Percentiles rank a stretch among this genome's conserved stretches.
Evolutionary conservation across 2,113 vertebrate genomes (phyloP).

Genomic region (Opisthocomus hoazin): DNA sequence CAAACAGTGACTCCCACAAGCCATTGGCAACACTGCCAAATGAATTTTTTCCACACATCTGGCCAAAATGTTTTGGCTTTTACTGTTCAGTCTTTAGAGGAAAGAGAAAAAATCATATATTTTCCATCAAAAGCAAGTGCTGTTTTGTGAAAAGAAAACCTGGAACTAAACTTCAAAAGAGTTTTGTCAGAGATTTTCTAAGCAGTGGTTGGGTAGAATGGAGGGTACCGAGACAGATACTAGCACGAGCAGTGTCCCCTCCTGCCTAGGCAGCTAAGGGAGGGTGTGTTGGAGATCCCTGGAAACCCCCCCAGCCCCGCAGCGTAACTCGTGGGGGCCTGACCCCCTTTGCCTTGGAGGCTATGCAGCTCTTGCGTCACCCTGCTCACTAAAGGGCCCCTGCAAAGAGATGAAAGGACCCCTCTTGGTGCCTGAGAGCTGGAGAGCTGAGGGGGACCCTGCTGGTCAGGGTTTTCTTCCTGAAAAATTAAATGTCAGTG

Average conservation of each 20-base stretch:
- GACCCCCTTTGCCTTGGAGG: neutral
- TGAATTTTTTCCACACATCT: neutral
- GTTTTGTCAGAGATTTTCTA: neutral
- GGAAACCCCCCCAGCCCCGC: neutral
- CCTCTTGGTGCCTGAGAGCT: neutral
- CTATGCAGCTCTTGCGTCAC: fast-evolving
- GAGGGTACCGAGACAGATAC: neutral
- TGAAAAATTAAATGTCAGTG: neutral
- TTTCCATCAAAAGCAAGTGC: neutral
- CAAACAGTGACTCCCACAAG: conserved; percentile 9
- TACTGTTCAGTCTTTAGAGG: neutral
- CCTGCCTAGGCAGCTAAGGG: neutral
- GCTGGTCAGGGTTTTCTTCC: neutral
- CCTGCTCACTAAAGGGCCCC: neutral
- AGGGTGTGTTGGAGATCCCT: neutral
- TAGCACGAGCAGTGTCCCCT: fast-evolving
- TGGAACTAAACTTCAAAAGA: neutral
- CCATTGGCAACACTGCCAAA: neutral
- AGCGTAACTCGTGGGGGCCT: fast-evolving
- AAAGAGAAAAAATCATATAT: neutral
- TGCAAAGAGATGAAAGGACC: neutral
- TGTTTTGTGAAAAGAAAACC: neutral
- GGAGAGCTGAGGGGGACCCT: neutral
- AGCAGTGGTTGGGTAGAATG: neutral
- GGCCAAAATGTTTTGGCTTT: conserved; percentile 4